Evolutionary conservation across 2,888 invertebrate species (phyloP), one percentile per base, ranked within the genome.

Genomic region (Xestia ashworthii): DNA sequence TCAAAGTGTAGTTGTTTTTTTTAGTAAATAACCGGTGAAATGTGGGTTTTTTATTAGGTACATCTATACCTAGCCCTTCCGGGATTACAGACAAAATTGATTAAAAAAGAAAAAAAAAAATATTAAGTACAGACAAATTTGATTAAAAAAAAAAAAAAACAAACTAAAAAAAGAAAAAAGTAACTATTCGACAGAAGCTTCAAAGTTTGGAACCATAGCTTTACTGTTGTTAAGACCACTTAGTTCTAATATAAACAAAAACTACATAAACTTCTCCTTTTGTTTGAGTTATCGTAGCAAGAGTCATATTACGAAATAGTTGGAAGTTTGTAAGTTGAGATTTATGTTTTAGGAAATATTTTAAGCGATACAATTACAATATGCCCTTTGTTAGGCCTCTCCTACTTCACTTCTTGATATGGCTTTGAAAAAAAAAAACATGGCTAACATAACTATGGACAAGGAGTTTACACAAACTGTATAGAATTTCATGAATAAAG

Each of bases 311-410:
- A 78, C 74, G 50, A 71, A 69, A 32, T 68, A 68, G 41, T 41
- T 9, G 50, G 53, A 50, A 62, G 50, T 65, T 81, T 74, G 72
- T 67, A 77, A 83, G 4, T n/a, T 67, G 55, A 78, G 71, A 71
- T 62, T 73, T 66, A 58, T 81, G 46, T 66, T 66, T 60, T 50
- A 9, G 3, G 38, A 80, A 68, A 69, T 84, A 81, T 81, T 81
- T 84, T 67, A 53, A 68, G 58, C 32, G 11, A 19, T 48, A 71
- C 64, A 70, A 32, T 44, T 53, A 81, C 60, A 83, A 32, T 50
- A 50, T 48, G 22, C 6, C 41, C 38, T 41, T 82, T 82, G 53
- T 82, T 3, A 19, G 8, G 9, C 3, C 5, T 44, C 62, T 19
- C n/a, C 0, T 14, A 65, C n/a, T 1, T 8, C 0, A 55, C n/a